These are phyloP conservation scores for Netelia fuscicornis DNA, from an alignment of 2,888 invertebrate genomes.

Conservation along the genomic window DNA sequence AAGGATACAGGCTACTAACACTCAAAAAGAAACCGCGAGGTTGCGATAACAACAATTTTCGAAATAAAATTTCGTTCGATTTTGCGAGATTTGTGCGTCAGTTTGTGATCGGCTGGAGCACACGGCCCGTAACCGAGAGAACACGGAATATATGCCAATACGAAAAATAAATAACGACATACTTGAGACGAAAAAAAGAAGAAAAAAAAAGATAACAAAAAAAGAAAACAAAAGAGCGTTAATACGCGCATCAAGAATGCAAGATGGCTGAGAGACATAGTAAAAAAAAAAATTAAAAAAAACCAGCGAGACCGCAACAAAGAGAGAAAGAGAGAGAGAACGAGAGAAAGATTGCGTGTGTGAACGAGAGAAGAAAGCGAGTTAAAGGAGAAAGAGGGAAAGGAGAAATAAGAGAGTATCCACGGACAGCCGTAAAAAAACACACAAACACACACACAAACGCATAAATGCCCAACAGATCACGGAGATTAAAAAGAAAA, in stretches of 20 bases:
- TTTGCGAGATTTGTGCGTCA: slow-evolving; percentile 79
- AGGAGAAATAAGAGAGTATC: slow-evolving; percentile 71
- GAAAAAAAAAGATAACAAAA: too few relatives aligned
- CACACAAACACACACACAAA: slow-evolving; percentile 63
- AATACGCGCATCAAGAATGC: slow-evolving; percentile 57
- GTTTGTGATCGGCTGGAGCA: slow-evolving; percentile 79
- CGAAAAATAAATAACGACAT: slow-evolving; percentile 57
- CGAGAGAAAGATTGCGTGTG: slow-evolving; percentile 63
- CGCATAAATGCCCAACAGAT: slow-evolving; percentile 73
- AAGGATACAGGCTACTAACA: slow-evolving; percentile 66
- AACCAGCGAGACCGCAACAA: too few relatives aligned
- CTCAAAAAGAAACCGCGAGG: slow-evolving; percentile 58
- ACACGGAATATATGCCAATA: slow-evolving; percentile 71
- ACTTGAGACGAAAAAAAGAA: slow-evolving; percentile 1
- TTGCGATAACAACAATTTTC: slow-evolving; percentile 67
- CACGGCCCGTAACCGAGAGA: slow-evolving; percentile 75
- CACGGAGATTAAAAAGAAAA: slow-evolving; percentile 70
- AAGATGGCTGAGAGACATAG: slow-evolving; percentile 57
- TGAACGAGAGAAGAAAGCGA: slow-evolving; percentile 68
- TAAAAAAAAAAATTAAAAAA: background rate
- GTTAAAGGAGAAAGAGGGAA: slow-evolving; percentile 65
- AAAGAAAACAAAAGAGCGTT: slow-evolving; percentile 51
- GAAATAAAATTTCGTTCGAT: slow-evolving; percentile 78
- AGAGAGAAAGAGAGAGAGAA: slow-evolving; percentile 68
- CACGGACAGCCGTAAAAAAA: slow-evolving; percentile 71